Percentiles rank a stretch among this genome's conserved stretches.
These are phyloP conservation scores for Sminthopsis crassicaudata DNA, from an alignment of 2,113 vertebrate genomes.

Conservation along the genomic window DNA sequence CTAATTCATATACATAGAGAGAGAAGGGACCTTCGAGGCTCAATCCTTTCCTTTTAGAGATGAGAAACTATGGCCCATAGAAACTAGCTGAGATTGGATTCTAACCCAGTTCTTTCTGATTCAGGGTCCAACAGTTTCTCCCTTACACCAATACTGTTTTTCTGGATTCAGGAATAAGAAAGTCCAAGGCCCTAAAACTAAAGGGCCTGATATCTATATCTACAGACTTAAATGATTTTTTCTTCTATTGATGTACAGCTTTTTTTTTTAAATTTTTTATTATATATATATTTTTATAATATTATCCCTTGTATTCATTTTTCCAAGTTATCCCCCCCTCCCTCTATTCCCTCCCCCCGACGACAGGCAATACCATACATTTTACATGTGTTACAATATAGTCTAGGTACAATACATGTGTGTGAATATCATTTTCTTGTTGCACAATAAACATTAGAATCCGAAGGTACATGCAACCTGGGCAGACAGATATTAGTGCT, in stretches of 20 bases:
- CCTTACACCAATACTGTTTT: neutral
- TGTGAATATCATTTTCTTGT: no score
- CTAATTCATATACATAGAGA: neutral
- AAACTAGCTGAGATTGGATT: neutral
- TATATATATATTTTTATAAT: no score
- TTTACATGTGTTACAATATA: no score
- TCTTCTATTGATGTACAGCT: neutral
- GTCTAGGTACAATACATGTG: no score
- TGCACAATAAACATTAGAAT: no score
- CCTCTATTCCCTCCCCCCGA: no score
- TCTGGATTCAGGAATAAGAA: neutral
- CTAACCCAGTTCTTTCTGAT: neutral
- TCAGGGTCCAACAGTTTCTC: neutral
- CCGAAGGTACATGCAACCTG: no score
- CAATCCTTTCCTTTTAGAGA: neutral
- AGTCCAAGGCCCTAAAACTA: neutral
- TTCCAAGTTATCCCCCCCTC: no score
- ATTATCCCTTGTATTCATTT: no score
- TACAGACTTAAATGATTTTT: neutral
- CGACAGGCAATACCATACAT: no score
- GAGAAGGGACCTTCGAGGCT: neutral
- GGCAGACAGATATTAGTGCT: no score
- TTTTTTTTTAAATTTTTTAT: no score
- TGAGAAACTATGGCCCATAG: neutral
- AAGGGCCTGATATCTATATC: neutral